Evolutionary conservation across 1,140 invertebrate species (phyloP), one percentile per base, ranked within the genome.

Genomic region (Pteromalus puparum): DNA sequence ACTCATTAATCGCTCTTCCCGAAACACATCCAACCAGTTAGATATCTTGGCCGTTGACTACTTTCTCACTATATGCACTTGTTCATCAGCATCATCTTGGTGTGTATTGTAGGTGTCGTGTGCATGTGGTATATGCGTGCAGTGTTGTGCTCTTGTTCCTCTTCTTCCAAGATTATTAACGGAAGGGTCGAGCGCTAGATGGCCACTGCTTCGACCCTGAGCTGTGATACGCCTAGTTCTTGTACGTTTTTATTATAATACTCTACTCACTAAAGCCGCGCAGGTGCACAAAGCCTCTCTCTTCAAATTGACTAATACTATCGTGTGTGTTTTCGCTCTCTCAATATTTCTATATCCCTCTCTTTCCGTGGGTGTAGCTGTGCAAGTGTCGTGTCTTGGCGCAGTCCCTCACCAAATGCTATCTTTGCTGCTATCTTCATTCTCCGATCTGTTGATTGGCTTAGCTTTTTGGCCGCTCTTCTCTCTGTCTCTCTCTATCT

Each of bases 251-350:
- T 65, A 75, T 26, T 61, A 67, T 61, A 61, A 61, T 61, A 67
- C 53, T 82, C 42, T 65, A 9, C 53, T 65, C 30, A 30, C 72
- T 82, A 73, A 75, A 75, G 81, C 48, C 81, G 38, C 46, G 81
- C 81, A 65, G 72, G 72, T 82, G 72, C 81, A 75, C n/a, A 75
- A 73, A 82, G 81, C 48, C 81, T 68, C 46, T 74, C 81, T 84
- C 48, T 68, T 42, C 77, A 85, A 89, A 90, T 90, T 89, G 82
- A 90, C 88, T 90, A 91, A 90, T 90, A 89, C 90, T 90, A 90
- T 90, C 84, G 85, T 88, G 76, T 88, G 82, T 88, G 86, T 68
- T 79, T 87, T 84, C 85, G 84, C 78, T 87, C 83, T 83, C 72
- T 86, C 85, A 87, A 88, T 34, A 5, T 34, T 5, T 34, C 30